Evolutionary conservation across 2,888 invertebrate genomes (phyloP).

Genomic region (Volucella inanis): DNA sequence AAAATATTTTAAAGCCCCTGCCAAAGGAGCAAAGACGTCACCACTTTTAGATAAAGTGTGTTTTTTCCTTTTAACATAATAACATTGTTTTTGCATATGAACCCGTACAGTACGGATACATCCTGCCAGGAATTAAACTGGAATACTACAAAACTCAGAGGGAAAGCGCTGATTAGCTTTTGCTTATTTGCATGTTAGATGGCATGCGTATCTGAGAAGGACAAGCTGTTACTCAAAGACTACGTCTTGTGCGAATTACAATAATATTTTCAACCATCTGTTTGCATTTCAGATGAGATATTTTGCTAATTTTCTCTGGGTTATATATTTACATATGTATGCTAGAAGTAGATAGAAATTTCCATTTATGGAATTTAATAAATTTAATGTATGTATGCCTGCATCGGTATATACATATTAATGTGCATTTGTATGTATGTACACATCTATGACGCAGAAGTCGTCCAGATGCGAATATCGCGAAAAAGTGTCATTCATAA

Average conservation of each 20-base stretch:
- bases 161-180: conserved; percentile 39
- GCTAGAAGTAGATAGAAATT: not conserved
- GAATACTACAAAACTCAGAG: conserved; percentile 17
- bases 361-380: not conserved
- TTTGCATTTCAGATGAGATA: conserved; percentile 17
- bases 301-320: not conserved
- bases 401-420: too few species aligned
- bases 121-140: conserved; percentile 28
- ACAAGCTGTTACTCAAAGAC: not conserved
- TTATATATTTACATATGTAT: too few species aligned
- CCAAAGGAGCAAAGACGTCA: conserved; percentile 67
- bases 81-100: conserved; percentile 28
- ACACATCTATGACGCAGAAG: conserved; percentile 11
- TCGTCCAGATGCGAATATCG: conserved; percentile 2
- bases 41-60: conserved; percentile 39
- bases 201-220: not conserved
- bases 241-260: not conserved
- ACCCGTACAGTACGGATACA: conserved; percentile 1
- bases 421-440: too few species aligned
- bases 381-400: not conserved
- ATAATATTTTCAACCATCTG: conserved; percentile 33
- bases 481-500: conserved; percentile 21
- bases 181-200: not conserved
- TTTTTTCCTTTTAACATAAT: conserved; percentile 9
- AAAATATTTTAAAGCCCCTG: conserved; percentile 58